Conservation (phyloP, 2,113 vertebrate species). For the Taurulus bubalis region DNA sequence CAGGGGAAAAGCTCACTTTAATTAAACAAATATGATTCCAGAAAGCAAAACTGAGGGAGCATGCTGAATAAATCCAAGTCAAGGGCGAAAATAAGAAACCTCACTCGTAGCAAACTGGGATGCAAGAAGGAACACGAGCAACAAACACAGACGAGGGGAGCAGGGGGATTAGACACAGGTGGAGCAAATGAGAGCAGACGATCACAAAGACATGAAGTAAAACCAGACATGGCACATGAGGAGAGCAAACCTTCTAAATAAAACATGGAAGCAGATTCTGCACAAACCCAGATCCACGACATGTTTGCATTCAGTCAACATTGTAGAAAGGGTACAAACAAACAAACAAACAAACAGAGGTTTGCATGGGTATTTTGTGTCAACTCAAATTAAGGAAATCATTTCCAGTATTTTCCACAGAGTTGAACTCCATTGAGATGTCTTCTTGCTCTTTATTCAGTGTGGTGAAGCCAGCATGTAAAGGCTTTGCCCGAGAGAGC, state of each 20-base stretch:
- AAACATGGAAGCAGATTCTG: not conserved
- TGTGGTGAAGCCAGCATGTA: not conserved
- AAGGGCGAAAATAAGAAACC: not conserved
- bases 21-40: not conserved
- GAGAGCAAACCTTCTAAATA: not conserved
- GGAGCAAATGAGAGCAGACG: not conserved
- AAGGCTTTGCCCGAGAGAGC: slow-evolving; percentile 10
- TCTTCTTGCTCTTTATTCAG: not conserved
- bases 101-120: not conserved
- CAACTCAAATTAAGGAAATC: not conserved
- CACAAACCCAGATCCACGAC: not conserved
- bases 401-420: not conserved
- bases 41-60: not conserved
- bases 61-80: not conserved
- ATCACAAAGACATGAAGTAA: not conserved
- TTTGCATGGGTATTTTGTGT: not conserved
- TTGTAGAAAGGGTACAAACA: not conserved
- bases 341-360: not conserved
- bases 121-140: not conserved
- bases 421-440: slow-evolving; percentile 4
- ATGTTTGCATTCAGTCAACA: not conserved
- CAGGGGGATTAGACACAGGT: not conserved
- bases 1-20: not conserved
- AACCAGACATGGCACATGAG: not conserved
- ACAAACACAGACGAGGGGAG: not conserved